A percentile compares a stretch with the other conserved stretches of the same genome.
These are phyloP conservation scores for Halocaridina rubra DNA, from an alignment of 2,888 invertebrate species.

Conservation along the genomic window DNA sequence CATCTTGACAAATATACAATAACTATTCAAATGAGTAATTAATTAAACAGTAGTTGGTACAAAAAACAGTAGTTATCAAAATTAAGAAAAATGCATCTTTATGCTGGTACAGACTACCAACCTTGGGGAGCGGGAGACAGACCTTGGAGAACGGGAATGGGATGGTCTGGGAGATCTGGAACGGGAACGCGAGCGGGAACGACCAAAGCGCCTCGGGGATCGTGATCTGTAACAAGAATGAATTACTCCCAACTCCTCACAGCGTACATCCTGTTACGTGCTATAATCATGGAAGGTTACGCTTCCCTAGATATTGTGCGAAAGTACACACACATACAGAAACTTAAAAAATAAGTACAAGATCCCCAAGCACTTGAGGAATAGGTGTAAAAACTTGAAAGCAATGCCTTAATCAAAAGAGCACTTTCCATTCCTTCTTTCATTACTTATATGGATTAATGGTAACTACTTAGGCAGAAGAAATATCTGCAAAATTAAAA, in stretches of 20 bases:
- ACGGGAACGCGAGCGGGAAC: constrained; percentile 49
- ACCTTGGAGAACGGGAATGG: constrained; percentile 54
- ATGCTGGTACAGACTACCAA: neutral
- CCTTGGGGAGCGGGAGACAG: constrained; percentile 42
- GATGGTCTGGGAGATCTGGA: constrained; percentile 47
- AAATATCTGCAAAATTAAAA: no score
- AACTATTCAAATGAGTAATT: neutral
- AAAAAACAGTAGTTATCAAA: no score
- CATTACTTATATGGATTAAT: no score
- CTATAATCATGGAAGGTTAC: constrained; percentile 12
- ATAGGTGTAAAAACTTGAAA: no score
- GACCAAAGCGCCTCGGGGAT: constrained; percentile 35
- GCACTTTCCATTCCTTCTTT: constrained; percentile 47
- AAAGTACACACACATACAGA: no score
- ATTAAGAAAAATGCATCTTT: neutral
- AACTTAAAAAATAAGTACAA: no score
- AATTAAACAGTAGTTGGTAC: neutral
- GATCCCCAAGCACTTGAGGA: no score
- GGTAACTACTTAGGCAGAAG: no score
- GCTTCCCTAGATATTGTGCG: no score
- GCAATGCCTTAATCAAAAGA: no score
- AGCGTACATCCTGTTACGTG: no score
- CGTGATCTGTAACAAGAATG: constrained; percentile 39
- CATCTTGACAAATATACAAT: neutral
- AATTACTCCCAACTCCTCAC: neutral